Evolutionary conservation across 2,113 vertebrate genomes (phyloP), one percentile per base, ranked within the genome.

Genomic region (Microtus montanus): DNA sequence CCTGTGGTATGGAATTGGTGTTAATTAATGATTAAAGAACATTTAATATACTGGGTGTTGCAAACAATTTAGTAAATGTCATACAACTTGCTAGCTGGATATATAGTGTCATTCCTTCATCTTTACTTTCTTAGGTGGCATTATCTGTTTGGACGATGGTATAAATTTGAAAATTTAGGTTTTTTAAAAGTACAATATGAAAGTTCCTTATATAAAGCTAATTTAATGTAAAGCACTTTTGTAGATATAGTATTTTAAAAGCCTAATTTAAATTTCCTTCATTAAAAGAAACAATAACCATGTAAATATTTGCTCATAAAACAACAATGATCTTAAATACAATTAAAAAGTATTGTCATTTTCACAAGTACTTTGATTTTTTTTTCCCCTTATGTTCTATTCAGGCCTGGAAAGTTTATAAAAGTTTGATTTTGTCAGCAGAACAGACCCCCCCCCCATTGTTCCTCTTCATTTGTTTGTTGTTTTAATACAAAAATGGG

Each of bases 361-460:
- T 75, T 74, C 22, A 84, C 20, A 61, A 79, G 49, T 44, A 33
- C 61, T 83, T 41, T 2, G 2, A 61, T 41, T 17, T 44, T 10
- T 49, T 49, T 47, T 30, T 10, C 7, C 12, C 7, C 12, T 63
- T 63, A 63, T 73, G 1, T 85, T 73, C 41, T 7, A 61, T 77
- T 22, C 47, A 35, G 70, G 47, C 7, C 33, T 70, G 19, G 30
- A 28, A 49, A 77, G 44, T 64, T 85, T 90, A 85, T 47, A 92
- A 80, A 94, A 82, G 49, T 78, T 92, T 93, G 30, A 17, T 82
- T 54, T 82, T 82, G 41, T 74, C 66, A 92, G 54, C 54, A 58
- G 77, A 93, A 52, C 24, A 73, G 24, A 26, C 30, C 3, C 41
- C 3, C 3, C 24, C n/a, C 24, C 26, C 14, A 20, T 58, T 19